phyloP scores from a whole-genome alignment of 2,113 vertebrate genomes.

The Riparia riparia region DNA sequence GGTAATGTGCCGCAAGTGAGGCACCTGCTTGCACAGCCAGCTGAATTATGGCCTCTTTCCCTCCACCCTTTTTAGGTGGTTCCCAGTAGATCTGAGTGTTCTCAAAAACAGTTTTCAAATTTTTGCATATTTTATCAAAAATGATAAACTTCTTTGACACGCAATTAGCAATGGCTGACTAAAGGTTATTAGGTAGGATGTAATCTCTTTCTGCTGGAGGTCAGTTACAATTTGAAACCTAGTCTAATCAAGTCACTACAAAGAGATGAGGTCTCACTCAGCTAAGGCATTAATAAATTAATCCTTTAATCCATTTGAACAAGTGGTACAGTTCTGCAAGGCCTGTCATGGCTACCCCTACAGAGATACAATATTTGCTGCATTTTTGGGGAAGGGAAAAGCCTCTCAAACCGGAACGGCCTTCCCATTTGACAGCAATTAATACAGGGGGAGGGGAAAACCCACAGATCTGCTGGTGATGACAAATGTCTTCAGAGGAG shows the following conservation, averaged over 20 bases:
- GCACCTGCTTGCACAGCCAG: background rate
- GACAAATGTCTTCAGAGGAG: conserved; percentile 68
- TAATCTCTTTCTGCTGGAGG: conserved; percentile 54
- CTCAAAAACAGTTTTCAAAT: background rate
- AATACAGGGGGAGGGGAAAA: conserved; percentile 49
- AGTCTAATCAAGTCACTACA: conserved; percentile 52
- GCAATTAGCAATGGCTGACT: conserved; percentile 27
- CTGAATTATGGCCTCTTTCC: background rate
- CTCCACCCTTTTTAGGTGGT: background rate
- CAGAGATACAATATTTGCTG: conserved; percentile 3
- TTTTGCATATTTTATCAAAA: conserved; percentile 20
- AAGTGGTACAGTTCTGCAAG: conserved; percentile 20
- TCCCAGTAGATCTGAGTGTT: background rate
- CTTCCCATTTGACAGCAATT: conserved; percentile 63
- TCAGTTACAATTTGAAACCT: conserved; percentile 56
- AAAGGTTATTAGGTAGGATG: conserved; percentile 50
- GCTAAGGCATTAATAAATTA: conserved; percentile 65
- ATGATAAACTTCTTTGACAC: conserved; percentile 11
- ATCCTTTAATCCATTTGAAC: conserved; percentile 67
- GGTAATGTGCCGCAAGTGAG: background rate
- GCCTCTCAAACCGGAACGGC: background rate
- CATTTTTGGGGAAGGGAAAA: conserved; percentile 7
- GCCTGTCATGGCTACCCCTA: background rate
- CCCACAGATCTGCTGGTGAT: conserved; percentile 51
- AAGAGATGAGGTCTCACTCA: conserved; percentile 43